Evolutionary conservation across 92 coral and sea anemone species (phyloP).

Genomic region (Nematostella vectensis): DNA sequence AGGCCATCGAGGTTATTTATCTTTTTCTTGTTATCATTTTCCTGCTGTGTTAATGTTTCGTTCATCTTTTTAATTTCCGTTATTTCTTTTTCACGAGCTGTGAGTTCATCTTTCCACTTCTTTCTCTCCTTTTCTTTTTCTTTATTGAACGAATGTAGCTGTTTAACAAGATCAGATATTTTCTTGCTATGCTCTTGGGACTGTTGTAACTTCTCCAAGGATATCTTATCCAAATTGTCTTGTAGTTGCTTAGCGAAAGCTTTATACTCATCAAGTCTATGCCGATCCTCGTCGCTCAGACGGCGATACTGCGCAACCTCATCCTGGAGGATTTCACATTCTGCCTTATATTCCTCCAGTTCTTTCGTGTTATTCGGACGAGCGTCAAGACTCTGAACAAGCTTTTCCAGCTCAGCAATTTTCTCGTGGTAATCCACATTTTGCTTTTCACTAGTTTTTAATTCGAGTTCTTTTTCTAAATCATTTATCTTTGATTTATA

Average conservation of each 20-base stretch:
- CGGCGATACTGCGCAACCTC: slow-evolving; percentile 16
- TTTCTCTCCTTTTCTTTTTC: slow-evolving; percentile 2
- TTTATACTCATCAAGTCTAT: background rate
- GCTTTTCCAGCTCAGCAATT: slow-evolving; percentile 37
- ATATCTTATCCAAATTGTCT: background rate
- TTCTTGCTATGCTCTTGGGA: background rate
- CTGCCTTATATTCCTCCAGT: slow-evolving; percentile 7
- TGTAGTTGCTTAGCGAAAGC: background rate
- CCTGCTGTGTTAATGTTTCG: slow-evolving; percentile 16
- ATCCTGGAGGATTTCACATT: slow-evolving; percentile 19
- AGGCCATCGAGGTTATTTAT: slow-evolving; percentile 10
- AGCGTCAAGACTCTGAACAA: slow-evolving; percentile 15
- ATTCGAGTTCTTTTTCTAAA: slow-evolving; percentile 26
- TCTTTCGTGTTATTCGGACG: background rate
- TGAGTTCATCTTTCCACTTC: slow-evolving; percentile 32
- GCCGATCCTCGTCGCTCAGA: slow-evolving; percentile 10
- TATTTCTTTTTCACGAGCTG: slow-evolving; percentile 31
- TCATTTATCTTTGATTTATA: slow-evolving; percentile 38
- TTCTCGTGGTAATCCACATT: slow-evolving; percentile 9
- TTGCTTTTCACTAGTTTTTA: slow-evolving; percentile 15
- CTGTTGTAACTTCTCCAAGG: background rate
- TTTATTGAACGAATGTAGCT: slow-evolving; percentile 6
- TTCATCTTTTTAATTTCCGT: slow-evolving; percentile 4
- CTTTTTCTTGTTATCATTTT: slow-evolving; percentile 6
- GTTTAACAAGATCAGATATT: slow-evolving; percentile 3